These are phyloP conservation scores for Hippopotamyrus pictus DNA, from an alignment of 2,797 vertebrate genomes.

Conservation along the genomic window DNA sequence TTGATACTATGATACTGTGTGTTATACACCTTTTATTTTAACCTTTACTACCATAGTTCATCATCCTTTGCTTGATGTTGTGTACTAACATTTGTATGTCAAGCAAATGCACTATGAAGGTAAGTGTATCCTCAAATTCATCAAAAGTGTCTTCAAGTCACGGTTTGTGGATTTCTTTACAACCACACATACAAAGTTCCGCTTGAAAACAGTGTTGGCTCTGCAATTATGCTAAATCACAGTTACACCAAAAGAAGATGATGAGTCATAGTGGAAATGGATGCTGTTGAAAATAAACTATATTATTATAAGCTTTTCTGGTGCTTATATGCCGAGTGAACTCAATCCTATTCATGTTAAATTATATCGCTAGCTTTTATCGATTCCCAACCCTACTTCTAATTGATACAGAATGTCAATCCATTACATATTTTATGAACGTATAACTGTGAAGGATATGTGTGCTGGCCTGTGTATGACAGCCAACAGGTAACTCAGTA, in stretches of 20 bases:
- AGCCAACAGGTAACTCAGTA: not conserved
- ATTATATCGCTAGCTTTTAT: not conserved
- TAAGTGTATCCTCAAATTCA: not conserved
- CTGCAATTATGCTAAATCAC: not conserved
- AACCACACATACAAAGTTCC: not conserved
- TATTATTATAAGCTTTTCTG: constrained; percentile 27
- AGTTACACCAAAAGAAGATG: not conserved
- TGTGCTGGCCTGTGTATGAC: not conserved
- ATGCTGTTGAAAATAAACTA: constrained; percentile 22
- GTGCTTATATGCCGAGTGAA: not conserved
- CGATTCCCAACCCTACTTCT: not conserved
- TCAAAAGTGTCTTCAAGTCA: not conserved
- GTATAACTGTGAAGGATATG: not conserved
- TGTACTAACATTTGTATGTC: not conserved
- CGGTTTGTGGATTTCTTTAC: not conserved
- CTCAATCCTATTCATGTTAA: not conserved
- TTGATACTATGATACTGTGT: not conserved
- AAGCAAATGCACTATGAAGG: not conserved
- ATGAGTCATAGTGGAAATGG: constrained; percentile 20
- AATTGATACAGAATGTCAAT: not conserved
- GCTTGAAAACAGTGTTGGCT: not conserved
- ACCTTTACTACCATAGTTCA: not conserved
- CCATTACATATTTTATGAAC: not conserved
- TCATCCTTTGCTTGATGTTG: not conserved
- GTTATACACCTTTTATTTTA: not conserved